phyloP scores from a whole-genome alignment of 2,113 vertebrate species.

The Bambusicola thoracicus region DNA sequence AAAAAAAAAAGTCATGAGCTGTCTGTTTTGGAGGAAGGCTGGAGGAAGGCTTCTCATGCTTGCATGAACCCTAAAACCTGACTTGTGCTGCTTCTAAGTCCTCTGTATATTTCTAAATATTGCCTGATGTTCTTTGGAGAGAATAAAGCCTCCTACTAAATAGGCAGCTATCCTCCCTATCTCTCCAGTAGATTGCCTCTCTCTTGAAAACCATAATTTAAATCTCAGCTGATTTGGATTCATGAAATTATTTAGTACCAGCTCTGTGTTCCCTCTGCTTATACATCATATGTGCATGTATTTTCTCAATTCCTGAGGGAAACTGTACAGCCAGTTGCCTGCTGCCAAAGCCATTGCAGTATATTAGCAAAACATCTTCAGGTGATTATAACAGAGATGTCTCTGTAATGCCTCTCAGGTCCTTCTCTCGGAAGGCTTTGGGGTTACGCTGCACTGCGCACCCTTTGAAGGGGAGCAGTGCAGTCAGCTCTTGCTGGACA shows the following conservation, averaged over 20 bases:
- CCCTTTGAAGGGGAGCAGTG: not conserved
- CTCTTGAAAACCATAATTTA: not conserved
- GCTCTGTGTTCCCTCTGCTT: not conserved
- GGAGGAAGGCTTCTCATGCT: not conserved
- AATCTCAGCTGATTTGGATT: not conserved
- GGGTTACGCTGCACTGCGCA: not conserved
- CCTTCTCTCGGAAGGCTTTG: not conserved
- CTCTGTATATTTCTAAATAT: not conserved
- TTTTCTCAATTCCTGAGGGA: not conserved
- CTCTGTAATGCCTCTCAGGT: not conserved
- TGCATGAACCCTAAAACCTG: not conserved
- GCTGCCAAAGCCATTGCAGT: not conserved
- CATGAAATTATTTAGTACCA: not conserved
- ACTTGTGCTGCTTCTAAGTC: not conserved
- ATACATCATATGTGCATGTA: accelerated
- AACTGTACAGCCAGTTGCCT: not conserved
- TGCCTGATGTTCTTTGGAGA: not conserved
- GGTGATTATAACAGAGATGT: not conserved
- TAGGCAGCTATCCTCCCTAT: not conserved
- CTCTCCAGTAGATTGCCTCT: not conserved
- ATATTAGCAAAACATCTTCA: not conserved
- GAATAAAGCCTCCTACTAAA: not conserved
- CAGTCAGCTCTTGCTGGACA: not conserved
- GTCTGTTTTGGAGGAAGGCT: not conserved
- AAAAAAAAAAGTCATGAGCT: not conserved